Conservation (phyloP, 1,140 invertebrate species). For the Sinonovacula constricta region DNA sequence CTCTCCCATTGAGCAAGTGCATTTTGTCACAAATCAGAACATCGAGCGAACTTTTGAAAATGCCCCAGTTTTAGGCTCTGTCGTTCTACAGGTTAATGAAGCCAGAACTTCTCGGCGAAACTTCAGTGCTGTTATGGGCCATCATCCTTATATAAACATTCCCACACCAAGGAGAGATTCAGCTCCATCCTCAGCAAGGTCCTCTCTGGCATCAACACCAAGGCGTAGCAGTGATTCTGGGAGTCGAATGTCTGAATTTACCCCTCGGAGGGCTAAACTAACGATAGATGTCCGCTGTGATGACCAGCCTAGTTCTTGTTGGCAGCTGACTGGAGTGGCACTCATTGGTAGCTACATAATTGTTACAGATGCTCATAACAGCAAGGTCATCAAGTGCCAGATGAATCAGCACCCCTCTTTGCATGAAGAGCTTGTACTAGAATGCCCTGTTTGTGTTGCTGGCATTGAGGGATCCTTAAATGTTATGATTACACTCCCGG, state of each 20-base stretch:
- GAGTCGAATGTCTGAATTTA: not conserved
- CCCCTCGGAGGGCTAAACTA: conserved; percentile 2
- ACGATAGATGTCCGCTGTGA: conserved; percentile 20
- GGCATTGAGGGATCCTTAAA: not conserved
- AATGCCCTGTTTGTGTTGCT: conserved; percentile 41
- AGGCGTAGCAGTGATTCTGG: not conserved
- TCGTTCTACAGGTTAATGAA: conserved; percentile 12
- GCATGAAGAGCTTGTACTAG: conserved; percentile 20
- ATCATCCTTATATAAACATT: too few species aligned
- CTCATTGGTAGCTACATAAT: conserved; percentile 26
- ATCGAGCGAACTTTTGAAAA: conserved; percentile 40
- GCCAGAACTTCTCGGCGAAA: too few species aligned
- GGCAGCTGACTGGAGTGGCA: conserved; percentile 44
- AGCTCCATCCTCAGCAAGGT: conserved; percentile 9
- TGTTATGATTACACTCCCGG: conserved; percentile 36
- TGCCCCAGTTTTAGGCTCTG: conserved; percentile 23
- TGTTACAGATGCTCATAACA: conserved; percentile 47
- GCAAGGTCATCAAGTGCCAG: conserved; percentile 22
- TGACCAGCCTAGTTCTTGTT: conserved; percentile 19
- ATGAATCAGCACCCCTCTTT: not conserved
- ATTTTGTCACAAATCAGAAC: conserved; percentile 25
- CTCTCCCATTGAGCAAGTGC: conserved; percentile 19
- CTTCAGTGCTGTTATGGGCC: not conserved
- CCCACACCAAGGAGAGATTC: conserved; percentile 8
- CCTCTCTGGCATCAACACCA: not conserved